Evolutionary conservation across 2,797 vertebrate species (phyloP).

Genomic region (Acrossocheilus wenchowensis): DNA sequence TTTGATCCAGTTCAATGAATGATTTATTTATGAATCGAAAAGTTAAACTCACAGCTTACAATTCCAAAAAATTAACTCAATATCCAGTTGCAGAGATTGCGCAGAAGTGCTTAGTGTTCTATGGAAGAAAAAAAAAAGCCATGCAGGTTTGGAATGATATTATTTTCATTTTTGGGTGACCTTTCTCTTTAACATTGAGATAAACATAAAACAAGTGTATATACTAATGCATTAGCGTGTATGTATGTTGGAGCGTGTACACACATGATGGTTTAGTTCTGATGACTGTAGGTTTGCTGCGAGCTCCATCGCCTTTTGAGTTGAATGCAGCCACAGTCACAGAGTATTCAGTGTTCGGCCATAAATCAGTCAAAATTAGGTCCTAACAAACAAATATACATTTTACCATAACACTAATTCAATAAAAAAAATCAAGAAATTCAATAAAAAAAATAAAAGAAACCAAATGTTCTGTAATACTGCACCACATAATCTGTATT

Average conservation of each 20-base stretch:
- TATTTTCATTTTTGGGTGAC: conserved; percentile 10
- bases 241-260: conserved; percentile 9
- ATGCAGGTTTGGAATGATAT: neutral
- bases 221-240: neutral
- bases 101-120: neutral
- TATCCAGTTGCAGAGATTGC: neutral
- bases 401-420: conserved; percentile 10
- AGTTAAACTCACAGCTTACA: neutral
- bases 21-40: neutral
- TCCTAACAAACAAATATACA: conserved; percentile 78
- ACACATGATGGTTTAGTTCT: conserved; percentile 82
- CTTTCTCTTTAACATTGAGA: neutral
- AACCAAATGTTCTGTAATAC: conserved; percentile 36
- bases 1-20: too few relatives aligned
- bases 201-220: neutral
- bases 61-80: neutral
- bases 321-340: conserved; percentile 96
- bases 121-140: neutral
- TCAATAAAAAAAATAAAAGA: too few relatives aligned
- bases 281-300: conserved; percentile 89
- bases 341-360: conserved; percentile 92
- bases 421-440: conserved; percentile 5
- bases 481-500: conserved; percentile 5
- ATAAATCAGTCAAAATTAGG: conserved; percentile 89
- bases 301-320: conserved; percentile 94